phyloP scores from a whole-genome alignment of 1,140 invertebrate genomes.

The Anoplolepis gracilipes region DNA sequence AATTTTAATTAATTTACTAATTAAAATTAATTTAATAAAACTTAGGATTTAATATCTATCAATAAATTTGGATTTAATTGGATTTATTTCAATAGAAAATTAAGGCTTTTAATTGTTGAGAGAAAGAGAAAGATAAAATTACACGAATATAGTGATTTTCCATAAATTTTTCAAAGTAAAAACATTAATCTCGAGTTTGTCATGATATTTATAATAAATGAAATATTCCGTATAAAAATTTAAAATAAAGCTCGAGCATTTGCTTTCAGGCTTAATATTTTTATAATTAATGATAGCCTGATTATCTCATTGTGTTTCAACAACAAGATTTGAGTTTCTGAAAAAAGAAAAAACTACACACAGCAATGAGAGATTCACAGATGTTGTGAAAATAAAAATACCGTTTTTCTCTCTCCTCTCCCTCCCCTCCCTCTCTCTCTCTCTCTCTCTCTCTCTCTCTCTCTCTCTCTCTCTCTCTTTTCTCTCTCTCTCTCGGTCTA shows the following conservation, averaged over 20 bases:
- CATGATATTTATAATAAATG: neutral
- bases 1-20: too few species aligned
- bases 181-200: neutral
- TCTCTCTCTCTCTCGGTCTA: slow-evolving; percentile 39
- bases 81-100: neutral
- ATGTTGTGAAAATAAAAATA: slow-evolving; percentile 77
- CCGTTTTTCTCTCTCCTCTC: too few species aligned
- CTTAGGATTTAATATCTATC: neutral
- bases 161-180: neutral
- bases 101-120: neutral
- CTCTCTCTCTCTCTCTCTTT: slow-evolving; percentile 23
- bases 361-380: slow-evolving; percentile 49
- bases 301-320: slow-evolving; percentile 29
- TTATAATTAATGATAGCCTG: slow-evolving; percentile 38
- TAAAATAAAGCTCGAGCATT: neutral
- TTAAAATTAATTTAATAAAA: neutral
- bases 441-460: neutral
- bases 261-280: slow-evolving; percentile 3
- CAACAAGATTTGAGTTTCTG: slow-evolving; percentile 15
- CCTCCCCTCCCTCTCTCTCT: neutral
- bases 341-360: neutral
- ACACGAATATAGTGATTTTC: neutral
- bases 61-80: neutral
- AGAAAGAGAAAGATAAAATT: neutral
- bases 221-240: neutral